phyloP scores from a whole-genome alignment of 1,140 invertebrate species.

The Drosophila bipectinata region DNA sequence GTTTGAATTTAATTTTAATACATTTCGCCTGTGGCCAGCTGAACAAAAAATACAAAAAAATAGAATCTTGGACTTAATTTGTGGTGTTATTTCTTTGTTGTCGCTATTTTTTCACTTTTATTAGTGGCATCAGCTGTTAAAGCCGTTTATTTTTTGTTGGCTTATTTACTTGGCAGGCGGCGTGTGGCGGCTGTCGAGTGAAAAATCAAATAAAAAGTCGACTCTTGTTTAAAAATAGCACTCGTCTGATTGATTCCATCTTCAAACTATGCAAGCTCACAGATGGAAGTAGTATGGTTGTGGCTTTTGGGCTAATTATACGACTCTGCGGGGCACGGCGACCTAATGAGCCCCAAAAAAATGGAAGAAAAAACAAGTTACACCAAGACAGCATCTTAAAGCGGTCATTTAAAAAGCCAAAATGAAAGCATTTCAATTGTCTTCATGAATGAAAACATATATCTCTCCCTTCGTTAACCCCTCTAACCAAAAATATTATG shows the following conservation, averaged over 20 bases:
- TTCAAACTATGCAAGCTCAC: constrained; percentile 14
- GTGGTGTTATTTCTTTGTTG: constrained; percentile 12
- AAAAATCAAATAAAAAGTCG: constrained; percentile 47
- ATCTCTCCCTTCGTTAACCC: not conserved
- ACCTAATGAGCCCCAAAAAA: constrained; percentile 65
- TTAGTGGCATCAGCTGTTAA: constrained; percentile 55
- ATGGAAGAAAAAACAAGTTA: constrained; percentile 4
- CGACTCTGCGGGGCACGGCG: constrained; percentile 54
- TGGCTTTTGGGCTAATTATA: constrained; percentile 62
- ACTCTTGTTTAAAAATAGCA: constrained; percentile 68
- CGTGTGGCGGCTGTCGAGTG: constrained; percentile 73
- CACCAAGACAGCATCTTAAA: constrained; percentile 27
- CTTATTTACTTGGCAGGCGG: constrained; percentile 50
- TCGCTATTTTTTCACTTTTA: constrained; percentile 52
- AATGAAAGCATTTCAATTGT: constrained; percentile 72
- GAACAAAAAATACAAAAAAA: constrained; percentile 6
- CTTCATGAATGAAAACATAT: constrained; percentile 31
- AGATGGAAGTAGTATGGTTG: constrained; percentile 26
- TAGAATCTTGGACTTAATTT: constrained; percentile 21
- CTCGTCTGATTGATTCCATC: constrained; percentile 63
- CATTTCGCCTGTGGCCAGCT: constrained; percentile 50
- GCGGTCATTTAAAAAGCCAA: constrained; percentile 44
- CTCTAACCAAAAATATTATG: constrained; percentile 2
- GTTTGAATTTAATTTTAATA: constrained; percentile 78
- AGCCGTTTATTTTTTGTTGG: constrained; percentile 25